phyloP scores from a whole-genome alignment of 1,140 invertebrate species.

The Holotrichia oblita region DNA sequence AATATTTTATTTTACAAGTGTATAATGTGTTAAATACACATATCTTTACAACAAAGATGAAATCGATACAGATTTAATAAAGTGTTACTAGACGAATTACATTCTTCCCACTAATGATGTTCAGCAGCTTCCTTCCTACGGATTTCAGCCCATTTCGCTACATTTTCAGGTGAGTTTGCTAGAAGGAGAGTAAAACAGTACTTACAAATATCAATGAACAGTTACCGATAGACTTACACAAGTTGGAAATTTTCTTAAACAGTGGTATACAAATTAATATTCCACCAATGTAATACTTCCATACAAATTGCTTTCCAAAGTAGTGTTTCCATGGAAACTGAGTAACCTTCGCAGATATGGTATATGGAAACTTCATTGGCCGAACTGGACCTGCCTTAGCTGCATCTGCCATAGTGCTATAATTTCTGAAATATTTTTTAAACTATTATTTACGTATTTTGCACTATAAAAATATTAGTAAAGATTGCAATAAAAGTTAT shows the following conservation, averaged over 20 bases:
- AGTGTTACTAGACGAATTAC: background rate
- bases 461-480: background rate
- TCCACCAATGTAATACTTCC: conserved; percentile 72
- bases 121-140: conserved; percentile 69
- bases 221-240: conserved; percentile 66
- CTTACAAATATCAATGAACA: conserved; percentile 47
- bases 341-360: conserved; percentile 76
- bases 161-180: conserved; percentile 80
- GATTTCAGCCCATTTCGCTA: conserved; percentile 74
- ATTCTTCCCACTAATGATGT: conserved; percentile 62
- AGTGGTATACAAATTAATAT: conserved; percentile 68
- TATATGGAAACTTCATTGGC: conserved; percentile 89
- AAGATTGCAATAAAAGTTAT: background rate
- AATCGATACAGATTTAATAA: conserved; percentile 1
- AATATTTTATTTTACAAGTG: conserved; percentile 14
- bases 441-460: background rate
- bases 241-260: conserved; percentile 76
- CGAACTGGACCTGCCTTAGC: conserved; percentile 59
- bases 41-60: conserved; percentile 21
- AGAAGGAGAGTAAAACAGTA: conserved; percentile 54
- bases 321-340: conserved; percentile 81
- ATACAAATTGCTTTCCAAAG: conserved; percentile 76
- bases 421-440: conserved; percentile 26
- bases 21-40: background rate
- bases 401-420: conserved; percentile 34